Percentiles rank a stretch among this genome's conserved stretches.
Evolutionary conservation across 2,888 invertebrate genomes (phyloP).

Genomic region (Molanna angustata): DNA sequence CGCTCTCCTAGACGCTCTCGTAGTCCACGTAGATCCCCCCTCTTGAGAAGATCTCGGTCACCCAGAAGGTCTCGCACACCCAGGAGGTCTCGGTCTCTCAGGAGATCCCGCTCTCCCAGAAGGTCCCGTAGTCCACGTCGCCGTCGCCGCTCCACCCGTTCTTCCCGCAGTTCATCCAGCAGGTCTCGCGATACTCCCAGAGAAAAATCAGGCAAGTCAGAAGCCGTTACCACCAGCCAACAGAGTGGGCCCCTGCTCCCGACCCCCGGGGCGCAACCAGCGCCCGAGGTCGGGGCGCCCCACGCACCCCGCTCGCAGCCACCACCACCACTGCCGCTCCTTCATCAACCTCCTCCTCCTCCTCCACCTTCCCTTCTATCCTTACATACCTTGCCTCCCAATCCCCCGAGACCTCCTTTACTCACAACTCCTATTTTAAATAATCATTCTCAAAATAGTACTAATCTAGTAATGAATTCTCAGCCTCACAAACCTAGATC

Average conservation of each 20-base stretch:
- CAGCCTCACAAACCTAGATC: constrained; percentile 19
- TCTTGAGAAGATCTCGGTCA: constrained; percentile 25
- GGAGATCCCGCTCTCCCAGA: constrained; percentile 46
- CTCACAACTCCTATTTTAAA: constrained; percentile 38
- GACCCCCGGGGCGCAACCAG: constrained; percentile 28
- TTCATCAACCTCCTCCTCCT: constrained; percentile 36
- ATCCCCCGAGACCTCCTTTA: constrained; percentile 38
- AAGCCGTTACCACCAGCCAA: constrained; percentile 38
- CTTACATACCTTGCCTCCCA: constrained; percentile 7
- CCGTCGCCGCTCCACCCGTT: constrained; percentile 23
- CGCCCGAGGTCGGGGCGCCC: constrained; percentile 8
- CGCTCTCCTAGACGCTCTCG: constrained; percentile 46
- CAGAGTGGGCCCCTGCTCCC: constrained; percentile 39
- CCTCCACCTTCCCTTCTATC: constrained; percentile 35
- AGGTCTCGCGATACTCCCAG: constrained; percentile 25
- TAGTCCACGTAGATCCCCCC: constrained; percentile 20
- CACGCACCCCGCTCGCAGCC: constrained; percentile 41
- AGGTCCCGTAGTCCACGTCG: constrained; percentile 31
- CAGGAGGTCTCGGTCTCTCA: constrained; percentile 21
- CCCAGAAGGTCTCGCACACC: constrained; percentile 31
- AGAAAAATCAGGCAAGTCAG: constrained; percentile 50
- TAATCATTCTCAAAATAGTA: constrained; percentile 16
- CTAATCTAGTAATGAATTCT: neutral
- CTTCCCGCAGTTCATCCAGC: constrained; percentile 27
- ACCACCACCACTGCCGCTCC: constrained; percentile 35